A percentile compares a stretch with the other conserved stretches of the same genome.
These are phyloP conservation scores for Hippoglossus stenolepis DNA, from an alignment of 2,113 vertebrate species.

Conservation along the genomic window DNA sequence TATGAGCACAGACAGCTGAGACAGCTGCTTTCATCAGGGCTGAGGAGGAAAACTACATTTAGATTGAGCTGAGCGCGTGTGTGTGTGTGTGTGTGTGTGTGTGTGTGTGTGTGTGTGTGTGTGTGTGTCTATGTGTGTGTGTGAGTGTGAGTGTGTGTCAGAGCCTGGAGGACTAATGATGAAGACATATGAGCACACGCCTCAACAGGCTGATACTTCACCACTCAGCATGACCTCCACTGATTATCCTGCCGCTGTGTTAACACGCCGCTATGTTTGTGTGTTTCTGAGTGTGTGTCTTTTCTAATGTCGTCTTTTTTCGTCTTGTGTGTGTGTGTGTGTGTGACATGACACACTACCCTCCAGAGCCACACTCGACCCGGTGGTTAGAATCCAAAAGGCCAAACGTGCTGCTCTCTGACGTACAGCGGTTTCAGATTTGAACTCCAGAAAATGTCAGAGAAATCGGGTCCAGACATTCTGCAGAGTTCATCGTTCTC, in stretches of 20 bases:
- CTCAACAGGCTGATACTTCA: not conserved
- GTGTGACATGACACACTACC: not conserved
- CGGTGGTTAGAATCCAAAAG: too few relatives aligned
- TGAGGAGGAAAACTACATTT: too few relatives aligned
- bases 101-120: not conserved
- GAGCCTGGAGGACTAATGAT: slow-evolving; percentile 30
- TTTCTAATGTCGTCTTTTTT: not conserved
- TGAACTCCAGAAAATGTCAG: too few relatives aligned
- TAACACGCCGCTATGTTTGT: too few relatives aligned
- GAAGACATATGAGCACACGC: slow-evolving; percentile 39
- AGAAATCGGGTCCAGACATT: too few relatives aligned
- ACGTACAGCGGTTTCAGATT: too few relatives aligned
- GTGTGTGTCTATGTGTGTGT: not conserved
- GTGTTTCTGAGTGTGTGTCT: not conserved
- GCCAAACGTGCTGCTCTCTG: too few relatives aligned
- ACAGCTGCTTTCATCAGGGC: too few relatives aligned
- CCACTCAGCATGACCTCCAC: slow-evolving; percentile 17
- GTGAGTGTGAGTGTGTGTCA: slow-evolving; percentile 22
- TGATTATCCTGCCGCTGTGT: too few relatives aligned
- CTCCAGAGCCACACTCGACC: too few relatives aligned
- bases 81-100: not conserved
- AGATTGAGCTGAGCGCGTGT: not conserved
- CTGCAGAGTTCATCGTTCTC: too few relatives aligned
- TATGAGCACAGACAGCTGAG: too few relatives aligned
- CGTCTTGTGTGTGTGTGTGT: slow-evolving; percentile 1